These are phyloP conservation scores for Falco punctatus DNA, from an alignment of 2,113 vertebrate genomes.

Conservation along the genomic window DNA sequence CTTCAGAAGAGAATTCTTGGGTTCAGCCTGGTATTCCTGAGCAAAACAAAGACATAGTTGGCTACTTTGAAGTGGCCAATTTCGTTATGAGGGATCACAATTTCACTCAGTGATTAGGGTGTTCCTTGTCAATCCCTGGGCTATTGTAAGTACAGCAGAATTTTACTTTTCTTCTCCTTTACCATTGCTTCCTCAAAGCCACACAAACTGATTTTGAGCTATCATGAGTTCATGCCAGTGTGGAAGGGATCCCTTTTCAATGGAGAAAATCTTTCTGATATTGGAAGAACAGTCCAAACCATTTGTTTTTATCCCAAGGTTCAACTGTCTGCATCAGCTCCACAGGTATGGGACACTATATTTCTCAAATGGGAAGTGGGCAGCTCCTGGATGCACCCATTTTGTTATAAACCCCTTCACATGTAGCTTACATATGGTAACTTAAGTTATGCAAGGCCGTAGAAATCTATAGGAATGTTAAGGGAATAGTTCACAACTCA, in stretches of 20 bases:
- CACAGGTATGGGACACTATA: background rate
- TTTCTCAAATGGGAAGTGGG: background rate
- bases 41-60: background rate
- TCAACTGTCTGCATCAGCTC: background rate
- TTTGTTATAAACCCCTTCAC: background rate
- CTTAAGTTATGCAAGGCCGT: background rate
- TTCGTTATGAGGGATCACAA: background rate
- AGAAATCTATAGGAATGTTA: constrained; percentile 19
- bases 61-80: background rate
- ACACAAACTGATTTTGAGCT: background rate
- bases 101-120: background rate
- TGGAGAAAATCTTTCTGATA: background rate
- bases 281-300: background rate
- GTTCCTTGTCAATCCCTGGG: background rate
- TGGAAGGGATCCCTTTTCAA: background rate
- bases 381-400: background rate
- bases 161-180: background rate
- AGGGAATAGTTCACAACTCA: background rate
- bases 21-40: background rate
- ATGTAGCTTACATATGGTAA: background rate
- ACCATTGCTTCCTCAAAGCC: background rate
- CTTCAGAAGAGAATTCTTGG: background rate
- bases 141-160: background rate
- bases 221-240: background rate
- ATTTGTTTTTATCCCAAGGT: background rate